Evolutionary conservation across 2,113 vertebrate species (phyloP).

Genomic region (Otis tarda): DNA sequence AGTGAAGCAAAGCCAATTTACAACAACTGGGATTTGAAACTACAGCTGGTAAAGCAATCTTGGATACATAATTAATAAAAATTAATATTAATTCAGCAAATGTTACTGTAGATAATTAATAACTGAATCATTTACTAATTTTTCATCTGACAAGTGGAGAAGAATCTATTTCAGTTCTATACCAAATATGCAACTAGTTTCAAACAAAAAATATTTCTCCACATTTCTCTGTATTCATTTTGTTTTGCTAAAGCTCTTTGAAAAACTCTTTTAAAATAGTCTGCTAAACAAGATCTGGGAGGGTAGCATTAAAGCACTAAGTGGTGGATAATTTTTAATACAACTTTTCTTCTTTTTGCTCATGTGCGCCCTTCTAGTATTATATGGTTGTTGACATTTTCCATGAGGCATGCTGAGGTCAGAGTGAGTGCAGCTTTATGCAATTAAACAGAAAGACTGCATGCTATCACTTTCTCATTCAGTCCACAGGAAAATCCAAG

Average conservation of each 20-base stretch:
- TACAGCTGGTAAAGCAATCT: conserved; percentile 20
- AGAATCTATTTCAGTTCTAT: neutral
- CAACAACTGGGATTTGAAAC: conserved; percentile 2
- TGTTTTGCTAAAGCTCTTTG: neutral
- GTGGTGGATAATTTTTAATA: neutral
- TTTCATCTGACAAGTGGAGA: neutral
- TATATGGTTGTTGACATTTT: conserved; percentile 5
- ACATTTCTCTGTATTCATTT: neutral
- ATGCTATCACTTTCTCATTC: neutral
- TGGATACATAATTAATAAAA: conserved; percentile 24
- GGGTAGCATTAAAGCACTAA: neutral
- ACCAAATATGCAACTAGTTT: neutral
- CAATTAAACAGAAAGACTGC: neutral
- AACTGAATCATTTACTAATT: neutral
- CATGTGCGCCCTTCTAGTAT: neutral
- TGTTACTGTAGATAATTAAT: conserved; percentile 13
- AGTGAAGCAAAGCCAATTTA: conserved; percentile 46
- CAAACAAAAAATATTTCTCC: neutral
- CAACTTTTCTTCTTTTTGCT: neutral
- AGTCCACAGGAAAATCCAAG: neutral
- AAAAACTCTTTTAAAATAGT: conserved; percentile 10
- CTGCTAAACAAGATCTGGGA: neutral
- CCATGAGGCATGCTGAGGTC: neutral
- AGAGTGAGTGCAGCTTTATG: neutral
- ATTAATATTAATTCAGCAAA: neutral